Percentiles rank a stretch among this genome's conserved stretches.
Conservation (phyloP, 1,140 invertebrate species). For the Drosophila pallidifrons region DNA sequence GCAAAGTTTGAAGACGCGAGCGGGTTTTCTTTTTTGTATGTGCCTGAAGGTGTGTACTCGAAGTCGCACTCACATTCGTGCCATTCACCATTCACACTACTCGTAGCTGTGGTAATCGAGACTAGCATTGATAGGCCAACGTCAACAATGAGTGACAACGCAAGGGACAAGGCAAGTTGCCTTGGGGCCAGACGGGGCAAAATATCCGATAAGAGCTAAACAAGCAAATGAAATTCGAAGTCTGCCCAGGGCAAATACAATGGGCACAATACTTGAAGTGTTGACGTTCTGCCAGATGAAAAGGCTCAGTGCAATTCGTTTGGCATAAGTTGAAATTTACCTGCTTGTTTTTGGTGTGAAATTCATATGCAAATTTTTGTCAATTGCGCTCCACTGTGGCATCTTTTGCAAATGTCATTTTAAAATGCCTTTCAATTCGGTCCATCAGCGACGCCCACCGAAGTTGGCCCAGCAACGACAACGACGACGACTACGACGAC, state of each 20-base stretch:
- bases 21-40: constrained; percentile 10
- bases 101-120: constrained; percentile 23
- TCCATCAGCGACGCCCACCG: constrained; percentile 9
- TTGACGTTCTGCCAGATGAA: neutral
- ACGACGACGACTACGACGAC: neutral
- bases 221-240: constrained; percentile 69
- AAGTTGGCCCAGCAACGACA: constrained; percentile 11
- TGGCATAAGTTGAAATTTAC: neutral
- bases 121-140: constrained; percentile 61
- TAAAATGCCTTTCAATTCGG: constrained; percentile 61
- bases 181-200: constrained; percentile 57
- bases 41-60: neutral
- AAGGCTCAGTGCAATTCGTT: neutral
- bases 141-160: constrained; percentile 55
- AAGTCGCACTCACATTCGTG: neutral
- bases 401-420: constrained; percentile 70
- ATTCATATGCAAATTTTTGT: constrained; percentile 35
- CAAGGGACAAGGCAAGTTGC: constrained; percentile 56
- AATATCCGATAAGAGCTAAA: constrained; percentile 71
- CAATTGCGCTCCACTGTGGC: constrained; percentile 51
- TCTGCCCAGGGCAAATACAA: constrained; percentile 29
- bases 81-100: neutral
- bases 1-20: constrained; percentile 26
- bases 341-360: neutral
- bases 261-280: constrained; percentile 2